These are phyloP conservation scores for Oryctes rhinoceros DNA, from an alignment of 1,140 invertebrate species.

Conservation along the genomic window DNA sequence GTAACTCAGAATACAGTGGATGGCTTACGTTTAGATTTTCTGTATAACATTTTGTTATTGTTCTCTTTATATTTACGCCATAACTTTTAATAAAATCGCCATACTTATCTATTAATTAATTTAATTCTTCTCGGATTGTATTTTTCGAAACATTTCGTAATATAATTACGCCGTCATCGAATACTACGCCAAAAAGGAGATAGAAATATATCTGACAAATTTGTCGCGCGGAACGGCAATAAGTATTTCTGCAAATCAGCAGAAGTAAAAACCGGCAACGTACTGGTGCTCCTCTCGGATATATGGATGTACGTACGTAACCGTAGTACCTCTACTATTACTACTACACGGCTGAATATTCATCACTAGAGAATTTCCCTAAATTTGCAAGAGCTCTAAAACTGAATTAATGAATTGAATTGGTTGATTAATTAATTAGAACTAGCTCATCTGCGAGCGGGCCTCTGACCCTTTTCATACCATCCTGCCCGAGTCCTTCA, in stretches of 20 bases:
- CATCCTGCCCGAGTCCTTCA: slow-evolving; percentile 54
- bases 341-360: slow-evolving; percentile 53
- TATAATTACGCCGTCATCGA: no score
- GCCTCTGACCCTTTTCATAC: slow-evolving; percentile 51
- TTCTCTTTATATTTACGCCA: no score
- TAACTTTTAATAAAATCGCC: no score
- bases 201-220: neutral
- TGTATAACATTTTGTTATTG: no score
- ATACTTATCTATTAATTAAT: no score
- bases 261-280: slow-evolving; percentile 33
- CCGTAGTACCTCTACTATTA: slow-evolving; percentile 20
- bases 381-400: slow-evolving; percentile 57
- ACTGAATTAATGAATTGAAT: slow-evolving; percentile 60
- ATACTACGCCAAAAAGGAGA: neutral
- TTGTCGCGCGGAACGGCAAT: slow-evolving; percentile 11
- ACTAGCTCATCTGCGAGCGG: slow-evolving; percentile 55
- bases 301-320: neutral
- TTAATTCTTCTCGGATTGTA: no score
- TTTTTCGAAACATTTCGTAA: no score
- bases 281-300: neutral
- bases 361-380: slow-evolving; percentile 56
- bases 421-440: slow-evolving; percentile 61
- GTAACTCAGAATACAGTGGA: no score
- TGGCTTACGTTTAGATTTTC: no score
- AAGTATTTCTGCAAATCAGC: slow-evolving; percentile 40